Evolutionary conservation across 2,113 vertebrate genomes (phyloP).

Genomic region (Seriola dumerili): DNA sequence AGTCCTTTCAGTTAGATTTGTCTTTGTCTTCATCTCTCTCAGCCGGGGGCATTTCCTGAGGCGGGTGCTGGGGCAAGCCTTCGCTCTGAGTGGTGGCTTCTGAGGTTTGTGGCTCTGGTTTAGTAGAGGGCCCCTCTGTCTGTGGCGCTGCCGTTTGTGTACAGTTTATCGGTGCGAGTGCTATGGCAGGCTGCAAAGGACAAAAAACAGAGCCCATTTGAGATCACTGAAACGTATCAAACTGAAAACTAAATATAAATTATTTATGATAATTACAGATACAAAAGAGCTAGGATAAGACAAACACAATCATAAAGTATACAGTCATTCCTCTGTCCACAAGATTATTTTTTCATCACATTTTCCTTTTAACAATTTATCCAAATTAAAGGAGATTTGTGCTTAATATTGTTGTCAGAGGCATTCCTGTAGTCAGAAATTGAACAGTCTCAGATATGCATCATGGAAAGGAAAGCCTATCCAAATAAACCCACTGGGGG

Average conservation of each 20-base stretch:
- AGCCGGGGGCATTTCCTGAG: conserved; percentile 41
- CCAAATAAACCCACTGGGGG: conserved; percentile 12
- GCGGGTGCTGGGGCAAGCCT: conserved; percentile 46
- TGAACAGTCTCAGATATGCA: conserved; percentile 6
- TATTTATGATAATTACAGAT: background rate
- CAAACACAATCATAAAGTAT: conserved; percentile 19
- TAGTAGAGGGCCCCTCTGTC: conserved; percentile 59
- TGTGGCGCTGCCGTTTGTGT: conserved; percentile 73
- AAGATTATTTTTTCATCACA: background rate
- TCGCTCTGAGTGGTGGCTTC: conserved; percentile 65
- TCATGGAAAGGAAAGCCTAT: conserved; percentile 14
- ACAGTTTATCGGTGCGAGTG: conserved; percentile 85
- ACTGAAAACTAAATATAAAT: conserved; percentile 10
- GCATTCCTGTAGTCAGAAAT: conserved; percentile 48
- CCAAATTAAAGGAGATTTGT: background rate
- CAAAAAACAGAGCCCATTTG: conserved; percentile 34
- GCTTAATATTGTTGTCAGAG: conserved; percentile 46
- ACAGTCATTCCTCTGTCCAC: conserved; percentile 60
- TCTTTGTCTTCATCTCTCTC: conserved; percentile 69
- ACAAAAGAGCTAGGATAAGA: conserved; percentile 29
- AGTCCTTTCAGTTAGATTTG: conserved; percentile 75
- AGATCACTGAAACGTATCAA: conserved; percentile 12
- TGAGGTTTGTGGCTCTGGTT: conserved; percentile 58
- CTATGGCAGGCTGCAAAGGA: conserved; percentile 86
- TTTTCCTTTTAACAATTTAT: background rate